These are phyloP conservation scores for Sminthurides bifidus DNA, from an alignment of 1,140 invertebrate species.

Conservation along the genomic window DNA sequence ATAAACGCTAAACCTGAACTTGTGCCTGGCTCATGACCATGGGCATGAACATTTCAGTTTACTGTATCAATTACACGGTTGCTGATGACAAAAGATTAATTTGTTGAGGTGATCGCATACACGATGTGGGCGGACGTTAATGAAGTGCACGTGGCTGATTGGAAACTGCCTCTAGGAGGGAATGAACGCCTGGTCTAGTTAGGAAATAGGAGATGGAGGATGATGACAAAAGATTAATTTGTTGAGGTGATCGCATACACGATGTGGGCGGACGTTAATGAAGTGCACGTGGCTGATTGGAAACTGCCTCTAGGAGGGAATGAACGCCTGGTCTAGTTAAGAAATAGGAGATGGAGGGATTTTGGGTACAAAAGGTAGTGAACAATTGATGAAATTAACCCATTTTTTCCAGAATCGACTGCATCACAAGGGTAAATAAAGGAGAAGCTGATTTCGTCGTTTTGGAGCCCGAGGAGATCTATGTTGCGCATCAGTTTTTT, in stretches of 20 bases:
- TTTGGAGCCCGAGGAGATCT: conserved; percentile 30
- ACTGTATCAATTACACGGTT: neutral
- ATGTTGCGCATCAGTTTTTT: conserved; percentile 31
- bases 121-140: neutral
- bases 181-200: too few relatives aligned
- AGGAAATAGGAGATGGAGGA: too few relatives aligned
- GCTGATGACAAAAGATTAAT: neutral
- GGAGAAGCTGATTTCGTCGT: conserved; percentile 30
- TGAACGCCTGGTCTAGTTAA: too few relatives aligned
- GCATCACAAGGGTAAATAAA: conserved; percentile 22
- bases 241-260: neutral
- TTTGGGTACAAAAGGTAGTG: too few relatives aligned
- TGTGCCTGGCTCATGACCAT: neutral
- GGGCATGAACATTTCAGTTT: neutral
- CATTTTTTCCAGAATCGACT: conserved; percentile 27
- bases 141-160: neutral
- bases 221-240: neutral
- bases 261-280: neutral
- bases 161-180: too few relatives aligned
- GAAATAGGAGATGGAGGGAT: too few relatives aligned
- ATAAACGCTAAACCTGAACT: neutral
- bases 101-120: neutral
- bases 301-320: too few relatives aligned
- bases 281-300: neutral
- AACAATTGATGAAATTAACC: conserved; percentile 7